phyloP scores from a whole-genome alignment of 2,113 vertebrate genomes.

The Suricata suricatta region DNA sequence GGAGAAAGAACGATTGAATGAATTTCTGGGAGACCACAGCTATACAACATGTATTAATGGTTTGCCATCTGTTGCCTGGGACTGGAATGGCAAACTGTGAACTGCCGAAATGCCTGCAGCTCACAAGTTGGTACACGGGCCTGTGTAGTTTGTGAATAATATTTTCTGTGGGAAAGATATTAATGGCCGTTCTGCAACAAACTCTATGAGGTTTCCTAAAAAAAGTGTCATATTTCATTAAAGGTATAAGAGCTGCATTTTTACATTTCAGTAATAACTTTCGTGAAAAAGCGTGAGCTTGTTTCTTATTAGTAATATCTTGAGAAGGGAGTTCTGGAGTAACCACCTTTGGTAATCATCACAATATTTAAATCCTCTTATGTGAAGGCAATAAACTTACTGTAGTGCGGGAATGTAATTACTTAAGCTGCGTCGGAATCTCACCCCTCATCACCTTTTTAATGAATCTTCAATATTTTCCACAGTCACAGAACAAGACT shows the following conservation, averaged over 20 bases:
- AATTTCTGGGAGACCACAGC: conserved; percentile 79
- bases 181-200: conserved; percentile 73
- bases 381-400: conserved; percentile 71
- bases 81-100: conserved; percentile 64
- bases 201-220: conserved; percentile 55
- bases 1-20: conserved; percentile 78
- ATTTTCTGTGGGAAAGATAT: conserved; percentile 70
- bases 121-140: conserved; percentile 63
- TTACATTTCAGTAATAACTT: conserved; percentile 69
- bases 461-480: conserved; percentile 70
- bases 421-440: conserved; percentile 52
- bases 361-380: conserved; percentile 78
- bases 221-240: conserved; percentile 70
- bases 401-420: conserved; percentile 68
- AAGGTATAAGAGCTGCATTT: conserved; percentile 72
- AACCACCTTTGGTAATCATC: conserved; percentile 62
- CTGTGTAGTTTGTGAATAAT: conserved; percentile 69
- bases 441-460: conserved; percentile 48
- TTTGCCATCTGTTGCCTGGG: conserved; percentile 73
- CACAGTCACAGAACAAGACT: conserved; percentile 46
- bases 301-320: conserved; percentile 70
- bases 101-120: conserved; percentile 34
- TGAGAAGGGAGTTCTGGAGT: conserved; percentile 68
- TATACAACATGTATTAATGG: conserved; percentile 70
- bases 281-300: conserved; percentile 67